Base-by-base conservation (phyloP, 1,140 invertebrate genomes). In the Zaprionus ghesquierei region DNA sequence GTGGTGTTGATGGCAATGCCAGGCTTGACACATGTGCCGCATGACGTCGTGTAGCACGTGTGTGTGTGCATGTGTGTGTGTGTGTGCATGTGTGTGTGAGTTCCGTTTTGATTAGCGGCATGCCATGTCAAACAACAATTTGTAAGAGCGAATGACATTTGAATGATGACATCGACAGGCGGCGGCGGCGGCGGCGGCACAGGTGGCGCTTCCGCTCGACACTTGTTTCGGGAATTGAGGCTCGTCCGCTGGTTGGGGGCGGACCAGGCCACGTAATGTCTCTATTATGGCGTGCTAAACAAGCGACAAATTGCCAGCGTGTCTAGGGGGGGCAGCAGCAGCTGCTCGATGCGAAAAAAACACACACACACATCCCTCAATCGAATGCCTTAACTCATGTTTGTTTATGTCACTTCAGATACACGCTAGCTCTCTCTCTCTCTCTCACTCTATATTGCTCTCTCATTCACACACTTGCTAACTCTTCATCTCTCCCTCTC, bases 81-180 rank as follows among this genome's bases (percentile, higher is more conserved):
- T 60, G 56, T 29, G 35, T 44, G 53, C 51, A 29, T 49, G 60
- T 74, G 65, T 69, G 56, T 79, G 66, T 82, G 65, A 75, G 33
- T 55, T 59, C 65, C 56, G 78, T 89, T 87, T 87, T 87, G 84
- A 89, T 89, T 89, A 89, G 84, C 85, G 84, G 69, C 84, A 74
- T 89, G 84, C 69, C 84, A 81, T 89, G 84, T 89, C 84, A 89
- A 89, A 89, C 84, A 89, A 79, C 84, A 80, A 84, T 89, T 89
- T 89, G 79, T 75, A 73, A 69, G 27, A 68, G 59, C 66, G 62
- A 71, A 77, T 80, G 80, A 70, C 84, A 89, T 89, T 89, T 80
- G 84, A 89, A 89, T 89, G 84, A 89, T 89, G 84, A 89, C 85
- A 79, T 66, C 72, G 59, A 75, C 75, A 38, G 44, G 44, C 33